These are phyloP conservation scores for Epinotia brunnichana DNA, from an alignment of 2,888 invertebrate genomes.

Conservation along the genomic window DNA sequence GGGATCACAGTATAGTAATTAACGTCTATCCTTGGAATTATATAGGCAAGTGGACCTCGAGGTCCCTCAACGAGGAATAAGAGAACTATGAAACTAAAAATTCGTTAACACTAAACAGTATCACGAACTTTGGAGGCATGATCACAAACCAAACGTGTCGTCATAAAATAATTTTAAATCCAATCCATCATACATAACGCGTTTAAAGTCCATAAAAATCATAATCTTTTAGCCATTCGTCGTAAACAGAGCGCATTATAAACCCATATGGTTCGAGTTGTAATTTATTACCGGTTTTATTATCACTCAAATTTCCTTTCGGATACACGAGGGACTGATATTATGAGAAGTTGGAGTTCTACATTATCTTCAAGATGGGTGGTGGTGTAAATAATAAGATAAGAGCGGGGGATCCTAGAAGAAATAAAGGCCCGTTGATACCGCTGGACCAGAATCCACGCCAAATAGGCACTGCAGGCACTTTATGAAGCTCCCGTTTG, in stretches of 20 bases:
- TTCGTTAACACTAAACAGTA: too few relatives aligned
- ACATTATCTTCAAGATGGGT: conserved; percentile 75
- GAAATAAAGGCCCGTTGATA: too few relatives aligned
- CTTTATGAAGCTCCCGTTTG: too few relatives aligned
- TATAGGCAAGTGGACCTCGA: too few relatives aligned
- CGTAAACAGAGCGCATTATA: conserved; percentile 45
- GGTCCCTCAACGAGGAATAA: too few relatives aligned
- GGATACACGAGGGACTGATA: conserved; percentile 68
- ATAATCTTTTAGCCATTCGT: conserved; percentile 38
- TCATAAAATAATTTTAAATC: neutral
- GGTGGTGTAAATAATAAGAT: conserved; percentile 50
- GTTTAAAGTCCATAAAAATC: conserved; percentile 42
- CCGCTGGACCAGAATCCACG: too few relatives aligned
- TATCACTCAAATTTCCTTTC: conserved; percentile 77
- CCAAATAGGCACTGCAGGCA: too few relatives aligned
- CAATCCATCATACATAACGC: conserved; percentile 21
- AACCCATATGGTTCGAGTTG: conserved; percentile 54
- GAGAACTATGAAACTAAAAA: too few relatives aligned
- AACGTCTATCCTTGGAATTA: too few relatives aligned
- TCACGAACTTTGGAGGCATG: too few relatives aligned
- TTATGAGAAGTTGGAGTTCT: conserved; percentile 71
- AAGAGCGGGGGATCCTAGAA: conserved; percentile 8
- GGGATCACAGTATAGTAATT: too few relatives aligned
- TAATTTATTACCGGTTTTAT: conserved; percentile 70
- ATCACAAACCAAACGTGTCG: too few relatives aligned